Conservation (phyloP, 2,888 invertebrate species). For the Agonopterix alstromeriana region DNA sequence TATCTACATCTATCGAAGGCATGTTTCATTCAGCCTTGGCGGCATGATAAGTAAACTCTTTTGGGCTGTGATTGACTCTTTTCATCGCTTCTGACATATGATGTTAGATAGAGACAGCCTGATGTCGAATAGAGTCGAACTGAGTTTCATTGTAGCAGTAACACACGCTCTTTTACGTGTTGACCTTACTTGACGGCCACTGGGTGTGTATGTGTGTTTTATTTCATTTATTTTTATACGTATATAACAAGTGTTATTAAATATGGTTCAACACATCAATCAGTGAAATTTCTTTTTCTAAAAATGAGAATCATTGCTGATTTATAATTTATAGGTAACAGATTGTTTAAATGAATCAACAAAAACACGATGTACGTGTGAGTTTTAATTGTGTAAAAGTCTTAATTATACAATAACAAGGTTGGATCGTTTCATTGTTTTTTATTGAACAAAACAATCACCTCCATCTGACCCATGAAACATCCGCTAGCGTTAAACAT, state of each 20-base stretch:
- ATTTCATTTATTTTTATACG: slow-evolving; percentile 41
- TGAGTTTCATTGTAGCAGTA: slow-evolving; percentile 1
- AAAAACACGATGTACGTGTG: slow-evolving; percentile 26
- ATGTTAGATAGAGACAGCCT: background rate
- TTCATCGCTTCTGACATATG: background rate
- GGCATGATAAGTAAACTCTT: slow-evolving; percentile 5
- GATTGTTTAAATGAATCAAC: too few relatives aligned
- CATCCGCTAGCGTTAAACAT: slow-evolving; percentile 8
- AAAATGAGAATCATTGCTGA: too few relatives aligned
- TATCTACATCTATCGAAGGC: slow-evolving; percentile 8
- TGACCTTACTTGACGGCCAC: slow-evolving; percentile 49
- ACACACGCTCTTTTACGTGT: slow-evolving; percentile 23
- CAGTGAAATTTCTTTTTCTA: too few relatives aligned
- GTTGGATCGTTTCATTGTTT: slow-evolving; percentile 60
- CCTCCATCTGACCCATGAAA: slow-evolving; percentile 5
- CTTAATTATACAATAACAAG: slow-evolving; percentile 54
- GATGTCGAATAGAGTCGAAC: slow-evolving; percentile 3
- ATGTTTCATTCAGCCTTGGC: slow-evolving; percentile 9
- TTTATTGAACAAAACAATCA: slow-evolving; percentile 8
- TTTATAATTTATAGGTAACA: too few relatives aligned
- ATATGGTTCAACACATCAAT: too few relatives aligned
- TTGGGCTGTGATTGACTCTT: slow-evolving; percentile 3
- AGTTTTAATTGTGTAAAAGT: slow-evolving; percentile 38
- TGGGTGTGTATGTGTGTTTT: slow-evolving; percentile 33
- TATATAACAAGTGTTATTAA: background rate